Percentiles rank a stretch among this genome's conserved stretches.
Conservation (phyloP, 2,888 invertebrate species). For the Hemaris fuciformis region DNA sequence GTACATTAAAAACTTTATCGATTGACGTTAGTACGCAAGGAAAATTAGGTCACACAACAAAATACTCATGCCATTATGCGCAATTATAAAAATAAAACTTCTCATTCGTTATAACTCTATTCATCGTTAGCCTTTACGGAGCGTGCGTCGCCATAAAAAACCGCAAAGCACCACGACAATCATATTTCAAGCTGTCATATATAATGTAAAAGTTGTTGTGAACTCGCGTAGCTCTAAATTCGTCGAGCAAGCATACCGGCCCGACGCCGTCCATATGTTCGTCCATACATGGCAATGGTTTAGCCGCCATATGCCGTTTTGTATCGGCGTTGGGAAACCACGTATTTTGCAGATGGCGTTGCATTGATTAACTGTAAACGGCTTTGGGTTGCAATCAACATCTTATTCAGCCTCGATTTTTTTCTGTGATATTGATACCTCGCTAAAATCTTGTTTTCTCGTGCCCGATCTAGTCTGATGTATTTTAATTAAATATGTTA, state of each 20-base stretch:
- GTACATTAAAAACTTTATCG: too few relatives aligned
- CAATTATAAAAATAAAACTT: neutral
- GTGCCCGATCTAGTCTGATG: constrained; percentile 14
- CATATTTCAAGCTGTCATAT: constrained; percentile 31
- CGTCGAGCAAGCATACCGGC: constrained; percentile 52
- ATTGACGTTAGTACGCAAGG: too few relatives aligned
- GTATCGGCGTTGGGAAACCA: constrained; percentile 49
- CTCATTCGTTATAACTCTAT: neutral
- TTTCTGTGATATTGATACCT: constrained; percentile 36
- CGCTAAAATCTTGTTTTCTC: constrained; percentile 29
- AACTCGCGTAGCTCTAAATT: constrained; percentile 42
- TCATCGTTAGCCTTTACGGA: neutral
- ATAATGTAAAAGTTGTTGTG: constrained; percentile 35
- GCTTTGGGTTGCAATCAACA: constrained; percentile 58
- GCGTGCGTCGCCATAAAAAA: neutral
- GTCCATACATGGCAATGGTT: constrained; percentile 65
- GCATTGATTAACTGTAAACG: constrained; percentile 69
- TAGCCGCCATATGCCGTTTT: constrained; percentile 69
- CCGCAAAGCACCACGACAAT: constrained; percentile 8
- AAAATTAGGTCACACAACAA: neutral
- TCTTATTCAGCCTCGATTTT: constrained; percentile 43
- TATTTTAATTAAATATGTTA: neutral
- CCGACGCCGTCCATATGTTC: constrained; percentile 50
- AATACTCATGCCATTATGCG: neutral
- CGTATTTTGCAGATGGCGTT: constrained; percentile 58